Percentiles rank a stretch among this genome's conserved stretches.
phyloP scores from a whole-genome alignment of 2,888 invertebrate species.

The Apoderus coryli region DNA sequence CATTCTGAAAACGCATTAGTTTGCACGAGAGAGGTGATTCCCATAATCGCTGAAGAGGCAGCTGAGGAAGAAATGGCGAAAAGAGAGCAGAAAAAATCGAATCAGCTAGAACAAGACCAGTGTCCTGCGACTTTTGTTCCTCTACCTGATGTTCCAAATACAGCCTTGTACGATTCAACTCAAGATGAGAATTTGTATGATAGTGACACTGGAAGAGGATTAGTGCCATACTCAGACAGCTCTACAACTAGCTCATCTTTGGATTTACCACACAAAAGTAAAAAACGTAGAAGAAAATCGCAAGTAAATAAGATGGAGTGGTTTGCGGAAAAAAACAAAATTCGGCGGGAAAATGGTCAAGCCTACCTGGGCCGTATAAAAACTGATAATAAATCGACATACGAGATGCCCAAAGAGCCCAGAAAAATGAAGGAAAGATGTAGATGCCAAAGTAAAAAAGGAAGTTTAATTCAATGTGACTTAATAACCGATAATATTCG shows the following conservation, averaged over 20 bases:
- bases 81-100: too few relatives aligned
- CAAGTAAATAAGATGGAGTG: constrained; percentile 11
- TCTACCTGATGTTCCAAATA: neutral
- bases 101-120: too few relatives aligned
- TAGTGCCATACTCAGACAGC: constrained; percentile 11
- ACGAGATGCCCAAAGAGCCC: constrained; percentile 10
- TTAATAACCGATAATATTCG: constrained; percentile 9
- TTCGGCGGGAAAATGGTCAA: constrained; percentile 11
- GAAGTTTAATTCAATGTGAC: constrained; percentile 11
- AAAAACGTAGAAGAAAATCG: too few relatives aligned
- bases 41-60: too few relatives aligned
- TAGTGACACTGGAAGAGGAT: constrained; percentile 6
- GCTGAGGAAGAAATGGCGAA: too few relatives aligned
- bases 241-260: constrained; percentile 8
- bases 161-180: constrained; percentile 3
- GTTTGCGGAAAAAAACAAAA: constrained; percentile 13
- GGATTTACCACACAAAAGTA: constrained; percentile 9
- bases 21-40: too few relatives aligned
- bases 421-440: constrained; percentile 11
- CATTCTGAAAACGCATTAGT: too few relatives aligned
- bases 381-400: constrained; percentile 12
- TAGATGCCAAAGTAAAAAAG: constrained; percentile 10
- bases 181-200: constrained; percentile 8
- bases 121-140: too few relatives aligned
- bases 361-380: constrained; percentile 12